Base-by-base conservation (phyloP, 2,113 vertebrate species). In the Cricetomys ansorgei region DNA sequence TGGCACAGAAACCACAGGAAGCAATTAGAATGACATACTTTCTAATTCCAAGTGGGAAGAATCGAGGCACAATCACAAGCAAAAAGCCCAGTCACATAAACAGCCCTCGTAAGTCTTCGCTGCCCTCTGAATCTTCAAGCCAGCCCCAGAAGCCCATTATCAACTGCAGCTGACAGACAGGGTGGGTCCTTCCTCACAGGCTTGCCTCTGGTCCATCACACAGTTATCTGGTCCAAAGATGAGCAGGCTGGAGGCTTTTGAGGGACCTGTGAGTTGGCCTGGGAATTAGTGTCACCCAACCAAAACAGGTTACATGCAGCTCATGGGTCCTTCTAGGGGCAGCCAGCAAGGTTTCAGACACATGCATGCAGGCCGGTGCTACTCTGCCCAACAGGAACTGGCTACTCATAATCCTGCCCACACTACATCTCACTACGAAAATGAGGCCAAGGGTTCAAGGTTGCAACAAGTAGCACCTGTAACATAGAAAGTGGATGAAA, bases 391-490 rank as follows among this genome's bases (percentile, higher is more conserved):
- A 15, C 79, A 29, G 79, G 34, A 81, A 16, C 79, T 81, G n/a
- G 55, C n/a, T 43, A 2, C 17, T 27, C 55, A 16, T 0, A 27
- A 27, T 40, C n/a, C 55, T 6, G 0, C n/a, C 23, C 3, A 1
- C 23, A 16, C 29, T 16, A 13, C 79, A 59, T 59, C 79, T 40
- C 10, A 40, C 37, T 27, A 29, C 13, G 40, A 59, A 81, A 21
- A 27, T 11, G n/a, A 59, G 55, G n/a, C 79, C 79, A 29, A 83
- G 79, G n/a, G 13, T 83, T 29, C 79, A 59, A 59, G 79, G 19
- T 27, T 25, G 15, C 79, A 59, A 55, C 37, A 83, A 40, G 55
- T 7, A 37, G 53, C 53, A 57, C 79, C 37, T 81, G 23, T 59
- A 81, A 27, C 12, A 27, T 5, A 21, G 79, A 27, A 59, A 23